Evolutionary conservation across 1,140 invertebrate species (phyloP), one percentile per base, ranked within the genome.

Genomic region (Solen grandis): DNA sequence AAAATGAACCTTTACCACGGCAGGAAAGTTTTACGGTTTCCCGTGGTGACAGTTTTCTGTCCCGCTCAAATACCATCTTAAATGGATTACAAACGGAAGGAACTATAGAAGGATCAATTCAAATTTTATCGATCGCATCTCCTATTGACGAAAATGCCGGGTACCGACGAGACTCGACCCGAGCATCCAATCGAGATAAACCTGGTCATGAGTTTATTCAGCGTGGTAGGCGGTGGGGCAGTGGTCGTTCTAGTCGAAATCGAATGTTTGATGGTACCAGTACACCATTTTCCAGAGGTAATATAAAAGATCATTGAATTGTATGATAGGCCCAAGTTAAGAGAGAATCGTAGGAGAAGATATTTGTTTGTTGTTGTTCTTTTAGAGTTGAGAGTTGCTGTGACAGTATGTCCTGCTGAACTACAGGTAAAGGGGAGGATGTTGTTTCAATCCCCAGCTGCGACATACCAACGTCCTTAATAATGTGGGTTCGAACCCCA

Each of bases 21-120:
- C 75, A 78, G 25, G 41, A 33, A 31, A 78, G 75, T 69, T 78
- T 78, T 29, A 78, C 75, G 0, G 55, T 78, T 10, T 78, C 75
- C 0, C 63, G 75, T 5, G 75, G 75, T 31, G 57, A 66, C 25
- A 78, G 75, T 60, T 78, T 78, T 25, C 13, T 78, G 0, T 78
- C 75, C 5, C 63, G 29, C 1, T 25, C 54, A 59, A 66, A 36
- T 57, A 68, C 62, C 38, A 8, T 54, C 25, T 19, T 46, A 0
- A 41, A 62, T 35, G 74, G 46, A 2, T 60, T 78, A 55, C 75
- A 78, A 60, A 69, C 75, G 10, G 75, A 78, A 27, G 63, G 31
- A n/a, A 78, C 75, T 0, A 78, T 78, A 33, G 65, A 68, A 50
- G 75, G 54, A 46, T 68, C 75, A 2, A 78, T 78, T 22, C 50